Evolutionary conservation across 2,888 invertebrate genomes (phyloP), one percentile per base, ranked within the genome.

Genomic region (Gonocerus acuteangulatus): DNA sequence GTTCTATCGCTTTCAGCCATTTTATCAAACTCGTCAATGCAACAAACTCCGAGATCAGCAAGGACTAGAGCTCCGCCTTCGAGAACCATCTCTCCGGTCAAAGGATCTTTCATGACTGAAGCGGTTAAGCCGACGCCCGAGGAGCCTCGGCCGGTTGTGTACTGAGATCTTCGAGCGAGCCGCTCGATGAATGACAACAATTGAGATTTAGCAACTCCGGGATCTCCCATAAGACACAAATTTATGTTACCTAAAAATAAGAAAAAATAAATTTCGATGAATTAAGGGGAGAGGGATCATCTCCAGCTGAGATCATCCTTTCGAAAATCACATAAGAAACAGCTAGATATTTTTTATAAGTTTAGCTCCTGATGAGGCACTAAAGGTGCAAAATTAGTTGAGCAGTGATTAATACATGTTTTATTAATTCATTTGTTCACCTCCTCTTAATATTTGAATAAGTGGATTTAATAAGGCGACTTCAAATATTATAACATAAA

Each of bases 21-120:
- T 78, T 99, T 99, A 78, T 99, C 99, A 75, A 99, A 99, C 78
- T 99, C 99, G 74, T 99, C 99, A 73, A 99, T 99, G 75, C 97
- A 99, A 75, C 99, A 99, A 61, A 95, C 89, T 57, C 96, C 96
- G 73, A 92, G 89, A 77, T 97, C 96, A 1, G 96, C 95, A 67
- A 97, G 76, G 36, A 97, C 97, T 32, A 99, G 77, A 11, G 99
- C 95, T 6, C 99, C 99, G 39, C 97, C 95, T 73, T 96, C 95
- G 60, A 99, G 77, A 73, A 88, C 89, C 94, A 97, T 95, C 79
- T 99, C 95, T 1, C 94, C 94, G 7, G 65, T 66, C 9, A 65
- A 42, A 0, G 94, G 92, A 75, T 99, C 99, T 78, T 95, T 97
- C 82, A 96, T 84, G 0, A 99, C 94, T 1, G 99, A 95, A 0